Conservation (phyloP, 1,140 invertebrate species). For the Lethrus apterus region DNA sequence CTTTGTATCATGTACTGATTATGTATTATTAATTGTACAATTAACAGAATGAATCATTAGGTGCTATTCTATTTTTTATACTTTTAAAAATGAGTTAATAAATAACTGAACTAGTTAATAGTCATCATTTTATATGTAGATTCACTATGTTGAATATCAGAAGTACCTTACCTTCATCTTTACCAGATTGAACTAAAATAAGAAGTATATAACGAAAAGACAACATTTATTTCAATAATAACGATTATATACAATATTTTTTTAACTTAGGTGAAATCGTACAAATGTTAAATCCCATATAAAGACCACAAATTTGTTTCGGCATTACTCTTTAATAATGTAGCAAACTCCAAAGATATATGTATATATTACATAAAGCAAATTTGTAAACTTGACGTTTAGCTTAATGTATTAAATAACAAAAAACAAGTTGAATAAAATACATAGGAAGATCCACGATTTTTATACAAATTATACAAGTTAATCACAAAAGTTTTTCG, state of each 20-base stretch:
- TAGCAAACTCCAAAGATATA: background rate
- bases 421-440: background rate
- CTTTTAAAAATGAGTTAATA: too few species aligned
- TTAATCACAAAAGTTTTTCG: constrained; percentile 23
- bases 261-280: constrained; percentile 10
- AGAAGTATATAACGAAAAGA: constrained; percentile 25
- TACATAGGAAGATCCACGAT: constrained; percentile 8
- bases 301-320: constrained; percentile 3
- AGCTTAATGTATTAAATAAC: background rate
- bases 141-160: too few species aligned
- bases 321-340: too few species aligned
- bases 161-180: too few species aligned
- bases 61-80: too few species aligned
- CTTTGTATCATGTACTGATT: too few species aligned
- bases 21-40: too few species aligned
- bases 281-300: constrained; percentile 4
- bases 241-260: constrained; percentile 26
- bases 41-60: too few species aligned
- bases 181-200: too few species aligned
- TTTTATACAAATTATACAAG: constrained; percentile 25
- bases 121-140: too few species aligned
- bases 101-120: too few species aligned
- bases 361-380: background rate
- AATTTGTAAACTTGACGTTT: background rate
- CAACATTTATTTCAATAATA: constrained; percentile 31